A percentile compares a stretch with the other conserved stretches of the same genome.
These are phyloP conservation scores for Melipona beecheii DNA, from an alignment of 2,888 invertebrate genomes.

Conservation along the genomic window DNA sequence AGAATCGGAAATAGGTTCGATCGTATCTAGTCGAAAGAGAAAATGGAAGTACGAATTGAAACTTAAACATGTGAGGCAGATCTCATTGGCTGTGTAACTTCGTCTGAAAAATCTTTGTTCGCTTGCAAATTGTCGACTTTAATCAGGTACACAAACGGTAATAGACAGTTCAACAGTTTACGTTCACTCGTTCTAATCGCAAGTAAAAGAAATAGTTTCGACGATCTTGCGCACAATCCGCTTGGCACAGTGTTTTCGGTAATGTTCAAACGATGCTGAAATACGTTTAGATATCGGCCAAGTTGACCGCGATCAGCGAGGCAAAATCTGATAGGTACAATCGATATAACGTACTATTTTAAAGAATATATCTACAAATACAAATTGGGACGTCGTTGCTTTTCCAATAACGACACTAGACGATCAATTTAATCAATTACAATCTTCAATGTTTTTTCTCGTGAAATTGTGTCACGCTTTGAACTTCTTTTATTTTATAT, in stretches of 20 bases:
- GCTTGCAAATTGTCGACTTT: slow-evolving; percentile 41
- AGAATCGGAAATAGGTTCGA: background rate
- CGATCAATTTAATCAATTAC: slow-evolving; percentile 29
- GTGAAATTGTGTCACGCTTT: slow-evolving; percentile 6
- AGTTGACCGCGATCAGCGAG: slow-evolving; percentile 3
- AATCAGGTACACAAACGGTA: slow-evolving; percentile 65
- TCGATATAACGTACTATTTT: slow-evolving; percentile 10
- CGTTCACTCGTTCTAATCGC: background rate
- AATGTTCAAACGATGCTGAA: slow-evolving; percentile 24
- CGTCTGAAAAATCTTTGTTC: slow-evolving; percentile 18
- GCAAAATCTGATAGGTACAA: slow-evolving; percentile 26
- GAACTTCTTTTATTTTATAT: slow-evolving; percentile 9
- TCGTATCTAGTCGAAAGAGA: background rate
- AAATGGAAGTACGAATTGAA: background rate
- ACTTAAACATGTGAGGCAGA: slow-evolving; percentile 5
- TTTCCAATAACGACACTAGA: slow-evolving; percentile 10
- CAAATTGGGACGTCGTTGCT: slow-evolving; percentile 13
- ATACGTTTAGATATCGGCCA: slow-evolving; percentile 2
- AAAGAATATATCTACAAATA: slow-evolving; percentile 17
- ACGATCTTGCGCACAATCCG: slow-evolving; percentile 12
- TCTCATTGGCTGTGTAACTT: slow-evolving; percentile 30
- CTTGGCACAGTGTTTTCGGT: slow-evolving; percentile 58
- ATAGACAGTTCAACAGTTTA: slow-evolving; percentile 14
- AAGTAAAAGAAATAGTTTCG: background rate
- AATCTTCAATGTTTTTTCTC: background rate